Conservation (phyloP, 2,113 vertebrate genomes). For the Lethenteron camtschaticum region DNA sequence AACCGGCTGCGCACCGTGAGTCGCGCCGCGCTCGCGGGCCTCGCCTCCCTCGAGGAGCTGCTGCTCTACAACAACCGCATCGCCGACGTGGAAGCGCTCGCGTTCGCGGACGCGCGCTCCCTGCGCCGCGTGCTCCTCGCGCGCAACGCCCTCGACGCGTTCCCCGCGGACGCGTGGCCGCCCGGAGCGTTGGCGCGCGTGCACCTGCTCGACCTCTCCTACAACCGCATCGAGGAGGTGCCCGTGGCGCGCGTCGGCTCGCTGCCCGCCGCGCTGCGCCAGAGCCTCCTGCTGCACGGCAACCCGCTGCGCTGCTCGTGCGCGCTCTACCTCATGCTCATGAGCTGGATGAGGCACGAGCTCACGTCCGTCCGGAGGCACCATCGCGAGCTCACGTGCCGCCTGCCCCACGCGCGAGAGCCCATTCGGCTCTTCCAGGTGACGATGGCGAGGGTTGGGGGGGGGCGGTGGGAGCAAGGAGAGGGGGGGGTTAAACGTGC, state of each 20-base stretch:
- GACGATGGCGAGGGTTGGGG: too few species aligned
- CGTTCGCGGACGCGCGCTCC: conserved; percentile 29
- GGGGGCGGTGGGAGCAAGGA: too few species aligned
- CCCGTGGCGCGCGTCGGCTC: conserved; percentile 35
- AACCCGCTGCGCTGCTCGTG: conserved; percentile 68
- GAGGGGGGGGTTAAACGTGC: too few species aligned
- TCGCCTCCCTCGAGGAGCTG: conserved; percentile 37
- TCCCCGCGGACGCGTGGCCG: conserved; percentile 49
- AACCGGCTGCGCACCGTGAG: conserved; percentile 36
- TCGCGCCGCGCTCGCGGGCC: conserved; percentile 24
- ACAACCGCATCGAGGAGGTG: conserved; percentile 46
- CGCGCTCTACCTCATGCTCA: conserved; percentile 39
- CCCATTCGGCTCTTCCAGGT: too few species aligned
- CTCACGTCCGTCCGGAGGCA: conserved; percentile 45
- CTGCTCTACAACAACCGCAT: conserved; percentile 50
- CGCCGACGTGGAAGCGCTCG: conserved; percentile 28
- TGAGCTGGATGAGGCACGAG: conserved; percentile 35
- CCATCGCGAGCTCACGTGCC: conserved; percentile 43
- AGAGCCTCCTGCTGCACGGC: conserved; percentile 64
- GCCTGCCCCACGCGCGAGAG: conserved; percentile 1
- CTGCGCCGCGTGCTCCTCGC: conserved; percentile 62
- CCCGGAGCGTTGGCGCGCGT: conserved; percentile 36
- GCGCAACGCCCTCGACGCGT: conserved; percentile 56
- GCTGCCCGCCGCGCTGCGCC: conserved; percentile 31
- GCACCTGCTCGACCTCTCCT: conserved; percentile 56